These are phyloP conservation scores for Aspidoscelis tigris DNA, from an alignment of 2,113 vertebrate species.

Conservation along the genomic window DNA sequence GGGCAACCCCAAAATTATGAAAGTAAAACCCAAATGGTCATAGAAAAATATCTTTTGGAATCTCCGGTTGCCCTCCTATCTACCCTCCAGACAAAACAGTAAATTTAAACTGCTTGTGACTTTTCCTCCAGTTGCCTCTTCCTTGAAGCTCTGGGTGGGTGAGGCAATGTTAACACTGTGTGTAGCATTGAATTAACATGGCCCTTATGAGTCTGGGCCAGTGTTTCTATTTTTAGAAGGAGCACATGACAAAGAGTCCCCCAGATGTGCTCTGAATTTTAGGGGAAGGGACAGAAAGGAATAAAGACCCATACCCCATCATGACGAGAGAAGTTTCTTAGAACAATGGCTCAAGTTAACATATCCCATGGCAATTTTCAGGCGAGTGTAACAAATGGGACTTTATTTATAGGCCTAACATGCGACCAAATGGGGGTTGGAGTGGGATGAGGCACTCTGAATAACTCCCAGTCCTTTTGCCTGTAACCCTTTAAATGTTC, in stretches of 20 bases:
- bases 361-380: slow-evolving; percentile 26
- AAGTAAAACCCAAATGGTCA: too few relatives aligned
- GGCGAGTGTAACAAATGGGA: slow-evolving; percentile 60
- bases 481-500: slow-evolving; percentile 41
- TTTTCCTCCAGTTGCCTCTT: not conserved
- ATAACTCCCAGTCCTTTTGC: slow-evolving; percentile 48
- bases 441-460: slow-evolving; percentile 24
- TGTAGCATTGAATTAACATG: not conserved
- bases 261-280: not conserved
- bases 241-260: not conserved
- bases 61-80: not conserved
- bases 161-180: not conserved
- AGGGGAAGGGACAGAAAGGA: not conserved
- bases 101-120: too few relatives aligned
- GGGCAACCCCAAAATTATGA: too few relatives aligned
- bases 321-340: slow-evolving; percentile 42
- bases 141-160: not conserved
- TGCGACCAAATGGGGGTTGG: not conserved
- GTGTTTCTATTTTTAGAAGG: not conserved
- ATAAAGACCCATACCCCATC: slow-evolving; percentile 26
- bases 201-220: not conserved
- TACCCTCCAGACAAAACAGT: not conserved
- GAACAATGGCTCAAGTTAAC: slow-evolving; percentile 57
- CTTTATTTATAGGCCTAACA: slow-evolving; percentile 66
- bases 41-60: too few relatives aligned